These are phyloP conservation scores for Pimephales promelas DNA, from an alignment of 2,113 vertebrate genomes.

Conservation along the genomic window DNA sequence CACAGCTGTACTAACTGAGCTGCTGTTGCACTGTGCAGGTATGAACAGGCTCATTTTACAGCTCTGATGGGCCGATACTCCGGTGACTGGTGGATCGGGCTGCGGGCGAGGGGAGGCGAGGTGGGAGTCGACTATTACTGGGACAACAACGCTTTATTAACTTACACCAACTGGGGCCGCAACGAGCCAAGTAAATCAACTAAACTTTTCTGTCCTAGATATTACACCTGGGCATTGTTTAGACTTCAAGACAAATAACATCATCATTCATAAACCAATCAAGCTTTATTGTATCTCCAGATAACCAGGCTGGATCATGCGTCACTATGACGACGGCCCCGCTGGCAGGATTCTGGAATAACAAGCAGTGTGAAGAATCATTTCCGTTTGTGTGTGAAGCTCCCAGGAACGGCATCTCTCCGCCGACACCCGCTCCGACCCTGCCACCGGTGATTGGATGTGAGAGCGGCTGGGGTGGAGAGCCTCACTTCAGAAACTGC, in stretches of 20 bases:
- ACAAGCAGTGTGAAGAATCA: slow-evolving; percentile 66
- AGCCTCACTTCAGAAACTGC: slow-evolving; percentile 70
- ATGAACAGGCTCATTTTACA: slow-evolving; percentile 78
- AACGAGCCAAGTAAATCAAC: slow-evolving; percentile 71
- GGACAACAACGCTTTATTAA: slow-evolving; percentile 69
- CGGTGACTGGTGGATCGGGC: slow-evolving; percentile 75
- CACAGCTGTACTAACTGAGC: background rate
- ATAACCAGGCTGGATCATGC: slow-evolving; percentile 71
- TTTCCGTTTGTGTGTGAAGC: slow-evolving; percentile 74
- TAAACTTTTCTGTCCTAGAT: background rate
- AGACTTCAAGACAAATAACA: background rate
- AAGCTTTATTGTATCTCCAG: slow-evolving; percentile 52
- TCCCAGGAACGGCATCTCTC: slow-evolving; percentile 70
- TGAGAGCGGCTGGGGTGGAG: slow-evolving; percentile 58
- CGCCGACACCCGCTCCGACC: slow-evolving; percentile 71
- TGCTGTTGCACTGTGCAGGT: slow-evolving; percentile 59
- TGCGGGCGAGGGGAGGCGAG: slow-evolving; percentile 64
- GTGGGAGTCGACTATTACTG: slow-evolving; percentile 76
- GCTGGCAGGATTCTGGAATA: slow-evolving; percentile 77
- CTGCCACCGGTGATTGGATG: slow-evolving; percentile 66
- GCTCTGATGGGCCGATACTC: slow-evolving; percentile 65
- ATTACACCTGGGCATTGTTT: background rate
- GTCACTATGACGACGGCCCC: slow-evolving; percentile 74
- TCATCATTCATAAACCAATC: background rate
- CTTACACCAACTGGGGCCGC: slow-evolving; percentile 78